Conservation (phyloP, 2,888 invertebrate species). For the Clanis bilineata region DNA sequence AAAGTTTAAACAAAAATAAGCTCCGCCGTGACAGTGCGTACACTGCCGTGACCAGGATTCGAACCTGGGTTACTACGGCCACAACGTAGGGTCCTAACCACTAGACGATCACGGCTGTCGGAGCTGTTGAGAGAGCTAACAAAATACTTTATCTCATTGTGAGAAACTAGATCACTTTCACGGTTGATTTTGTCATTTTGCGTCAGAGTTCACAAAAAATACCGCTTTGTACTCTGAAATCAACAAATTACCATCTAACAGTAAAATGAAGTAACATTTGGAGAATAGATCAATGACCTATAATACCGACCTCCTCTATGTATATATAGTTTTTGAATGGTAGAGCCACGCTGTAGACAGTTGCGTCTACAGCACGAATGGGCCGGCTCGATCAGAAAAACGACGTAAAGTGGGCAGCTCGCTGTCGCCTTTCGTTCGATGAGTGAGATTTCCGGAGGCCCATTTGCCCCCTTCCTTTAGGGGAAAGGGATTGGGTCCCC, state of each 20-base stretch:
- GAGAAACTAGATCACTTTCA: slow-evolving; percentile 33
- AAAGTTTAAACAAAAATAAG: slow-evolving; percentile 4
- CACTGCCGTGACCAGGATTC: slow-evolving; percentile 73
- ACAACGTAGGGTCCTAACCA: slow-evolving; percentile 90
- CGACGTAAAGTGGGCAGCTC: no score
- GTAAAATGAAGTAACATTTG: background rate
- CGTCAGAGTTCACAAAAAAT: slow-evolving; percentile 1
- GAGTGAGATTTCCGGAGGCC: no score
- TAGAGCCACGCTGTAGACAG: no score
- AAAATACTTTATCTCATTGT: slow-evolving; percentile 17
- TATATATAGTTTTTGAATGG: no score
- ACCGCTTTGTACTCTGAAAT: background rate
- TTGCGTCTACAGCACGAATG: no score
- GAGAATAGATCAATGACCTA: no score
- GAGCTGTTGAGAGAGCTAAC: slow-evolving; percentile 38
- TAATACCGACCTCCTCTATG: no score
- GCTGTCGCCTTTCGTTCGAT: no score
- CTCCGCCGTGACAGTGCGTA: slow-evolving; percentile 23
- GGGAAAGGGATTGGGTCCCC: no score
- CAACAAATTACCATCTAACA: no score
- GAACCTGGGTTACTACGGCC: slow-evolving; percentile 90
- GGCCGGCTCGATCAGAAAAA: no score
- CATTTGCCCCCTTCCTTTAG: no score
- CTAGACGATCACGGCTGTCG: slow-evolving; percentile 84
- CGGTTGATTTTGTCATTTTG: slow-evolving; percentile 9